phyloP scores from a whole-genome alignment of 2,888 invertebrate species.

The Colostygia pectinataria region DNA sequence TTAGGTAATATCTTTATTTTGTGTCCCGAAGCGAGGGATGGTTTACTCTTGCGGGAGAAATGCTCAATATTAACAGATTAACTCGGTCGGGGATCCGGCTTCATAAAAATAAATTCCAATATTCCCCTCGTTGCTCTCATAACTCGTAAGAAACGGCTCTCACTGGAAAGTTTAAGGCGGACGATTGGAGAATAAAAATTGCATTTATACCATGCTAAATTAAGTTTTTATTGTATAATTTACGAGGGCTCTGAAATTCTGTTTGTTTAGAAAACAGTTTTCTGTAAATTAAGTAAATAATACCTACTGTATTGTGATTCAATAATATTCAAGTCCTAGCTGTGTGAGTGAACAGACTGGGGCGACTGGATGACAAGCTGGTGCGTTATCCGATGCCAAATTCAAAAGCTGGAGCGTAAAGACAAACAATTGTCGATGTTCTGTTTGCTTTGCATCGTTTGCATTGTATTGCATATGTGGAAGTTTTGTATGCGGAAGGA shows the following conservation, averaged over 20 bases:
- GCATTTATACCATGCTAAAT: constrained; percentile 73
- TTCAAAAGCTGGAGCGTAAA: constrained; percentile 11
- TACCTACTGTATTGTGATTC: too few relatives aligned
- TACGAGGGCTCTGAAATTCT: constrained; percentile 47
- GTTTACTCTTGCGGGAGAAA: constrained; percentile 64
- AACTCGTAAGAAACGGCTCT: constrained; percentile 72
- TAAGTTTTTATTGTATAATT: constrained; percentile 72
- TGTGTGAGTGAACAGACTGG: neutral
- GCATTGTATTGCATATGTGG: constrained; percentile 17
- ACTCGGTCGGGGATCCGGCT: constrained; percentile 67
- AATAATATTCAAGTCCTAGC: too few relatives aligned
- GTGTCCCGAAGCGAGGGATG: constrained; percentile 38
- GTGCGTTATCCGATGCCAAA: constrained; percentile 13
- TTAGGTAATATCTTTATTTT: constrained; percentile 26
- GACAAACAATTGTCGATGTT: constrained; percentile 10
- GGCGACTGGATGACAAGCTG: neutral
- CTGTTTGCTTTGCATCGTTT: constrained; percentile 13
- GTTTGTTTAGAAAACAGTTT: constrained; percentile 35
- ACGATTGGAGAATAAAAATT: constrained; percentile 76
- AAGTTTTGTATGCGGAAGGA: constrained; percentile 23
- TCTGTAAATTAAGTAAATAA: neutral
- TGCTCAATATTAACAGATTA: constrained; percentile 78
- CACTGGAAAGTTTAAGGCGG: constrained; percentile 72
- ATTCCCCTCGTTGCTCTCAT: constrained; percentile 72
- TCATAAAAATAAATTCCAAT: constrained; percentile 77